Conservation (phyloP, 30 jellyfish, hydroid and myxozoan genomes). For the Turritopsis dohrnii region DNA sequence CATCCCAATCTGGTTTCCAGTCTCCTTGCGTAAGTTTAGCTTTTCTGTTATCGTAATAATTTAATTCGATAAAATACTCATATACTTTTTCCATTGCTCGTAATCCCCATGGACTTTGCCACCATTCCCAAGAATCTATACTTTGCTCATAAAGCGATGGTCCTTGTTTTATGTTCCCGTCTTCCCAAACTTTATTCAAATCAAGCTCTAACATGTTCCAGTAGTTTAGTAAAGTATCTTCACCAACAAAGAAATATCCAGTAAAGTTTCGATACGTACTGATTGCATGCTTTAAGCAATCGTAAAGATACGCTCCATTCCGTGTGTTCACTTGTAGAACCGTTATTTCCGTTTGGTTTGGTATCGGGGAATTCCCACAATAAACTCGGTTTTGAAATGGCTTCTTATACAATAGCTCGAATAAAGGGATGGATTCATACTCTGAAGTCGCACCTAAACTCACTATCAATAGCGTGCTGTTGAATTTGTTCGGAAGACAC, state of each 20-base stretch:
- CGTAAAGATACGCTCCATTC: slow-evolving; percentile 89
- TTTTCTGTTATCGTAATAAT: slow-evolving; percentile 53
- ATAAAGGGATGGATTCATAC: slow-evolving; percentile 82
- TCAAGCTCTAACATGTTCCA: slow-evolving; percentile 49
- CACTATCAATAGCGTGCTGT: slow-evolving; percentile 50
- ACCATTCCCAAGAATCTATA: slow-evolving; percentile 88
- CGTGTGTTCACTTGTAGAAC: slow-evolving; percentile 61
- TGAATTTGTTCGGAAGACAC: slow-evolving; percentile 49
- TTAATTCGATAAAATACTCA: slow-evolving; percentile 71
- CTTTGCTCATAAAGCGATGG: slow-evolving; percentile 78
- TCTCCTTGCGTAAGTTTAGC: slow-evolving; percentile 73
- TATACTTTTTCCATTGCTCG: slow-evolving; percentile 87
- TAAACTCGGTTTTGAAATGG: slow-evolving; percentile 61
- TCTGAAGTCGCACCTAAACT: slow-evolving; percentile 59
- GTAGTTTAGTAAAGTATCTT: slow-evolving; percentile 56
- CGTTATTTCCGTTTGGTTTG: slow-evolving; percentile 46
- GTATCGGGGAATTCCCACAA: slow-evolving; percentile 57
- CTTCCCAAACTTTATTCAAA: slow-evolving; percentile 53
- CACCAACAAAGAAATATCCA: slow-evolving; percentile 82
- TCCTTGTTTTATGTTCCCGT: slow-evolving; percentile 41
- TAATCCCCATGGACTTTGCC: slow-evolving; percentile 98
- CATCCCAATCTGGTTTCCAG: slow-evolving; percentile 93
- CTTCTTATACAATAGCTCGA: slow-evolving; percentile 68
- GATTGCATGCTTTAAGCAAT: slow-evolving; percentile 65
- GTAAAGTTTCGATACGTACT: slow-evolving; percentile 39